Conservation (phyloP, 2,797 vertebrate genomes). For the Microctenopoma lineatum region DNA sequence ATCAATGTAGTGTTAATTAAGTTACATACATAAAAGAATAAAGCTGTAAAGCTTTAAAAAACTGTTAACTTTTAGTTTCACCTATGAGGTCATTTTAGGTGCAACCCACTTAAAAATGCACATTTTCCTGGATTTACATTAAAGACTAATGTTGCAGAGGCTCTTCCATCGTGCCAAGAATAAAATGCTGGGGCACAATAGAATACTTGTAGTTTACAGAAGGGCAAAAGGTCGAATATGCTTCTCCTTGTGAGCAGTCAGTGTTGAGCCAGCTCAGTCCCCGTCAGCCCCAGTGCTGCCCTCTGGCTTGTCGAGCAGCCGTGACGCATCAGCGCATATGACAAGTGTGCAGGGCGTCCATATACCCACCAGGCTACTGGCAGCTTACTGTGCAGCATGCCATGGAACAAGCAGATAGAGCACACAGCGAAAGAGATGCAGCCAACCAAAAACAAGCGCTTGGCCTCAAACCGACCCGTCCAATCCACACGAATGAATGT, state of each 20-base stretch:
- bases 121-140: constrained; percentile 22
- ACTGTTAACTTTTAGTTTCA: too few species aligned
- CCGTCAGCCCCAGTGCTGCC: constrained; percentile 23
- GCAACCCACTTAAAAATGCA: too few species aligned
- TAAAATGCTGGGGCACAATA: background rate
- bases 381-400: constrained; percentile 21
- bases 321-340: constrained; percentile 45
- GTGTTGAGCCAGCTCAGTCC: constrained; percentile 21
- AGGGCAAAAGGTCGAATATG: constrained; percentile 3
- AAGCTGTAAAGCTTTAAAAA: too few species aligned
- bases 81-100: too few species aligned
- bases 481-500: constrained; percentile 16
- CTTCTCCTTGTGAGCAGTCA: constrained; percentile 14
- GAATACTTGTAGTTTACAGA: constrained; percentile 1
- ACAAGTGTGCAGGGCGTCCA: constrained; percentile 35
- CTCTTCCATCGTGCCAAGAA: constrained; percentile 13
- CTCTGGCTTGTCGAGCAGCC: constrained; percentile 25
- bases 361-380: constrained; percentile 29
- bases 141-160: background rate
- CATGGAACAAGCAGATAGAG: constrained; percentile 11
- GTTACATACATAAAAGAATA: too few species aligned
- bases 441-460: constrained; percentile 20
- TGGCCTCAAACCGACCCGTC: constrained; percentile 19
- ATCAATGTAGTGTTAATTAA: too few species aligned
- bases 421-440: background rate